Evolutionary conservation across 2,797 vertebrate species (phyloP).

Genomic region (Malurus splendens): DNA sequence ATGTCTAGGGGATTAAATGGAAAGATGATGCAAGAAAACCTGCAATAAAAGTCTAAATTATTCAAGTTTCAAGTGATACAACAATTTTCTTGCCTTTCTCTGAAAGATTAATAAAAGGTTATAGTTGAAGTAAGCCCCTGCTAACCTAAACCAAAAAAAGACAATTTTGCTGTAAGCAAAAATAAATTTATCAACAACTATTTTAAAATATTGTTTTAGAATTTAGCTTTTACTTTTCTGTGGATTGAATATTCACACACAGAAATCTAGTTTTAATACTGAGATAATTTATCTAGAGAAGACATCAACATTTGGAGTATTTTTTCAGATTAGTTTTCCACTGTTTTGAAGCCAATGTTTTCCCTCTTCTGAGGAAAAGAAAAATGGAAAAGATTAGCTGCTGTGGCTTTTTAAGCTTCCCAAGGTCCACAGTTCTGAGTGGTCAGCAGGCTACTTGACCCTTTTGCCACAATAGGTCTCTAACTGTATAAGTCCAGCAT

Average conservation of each 20-base stretch:
- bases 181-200: not conserved
- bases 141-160: not conserved
- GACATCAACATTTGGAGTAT: not conserved
- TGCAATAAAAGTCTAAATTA: not conserved
- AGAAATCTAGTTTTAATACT: not conserved
- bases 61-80: not conserved
- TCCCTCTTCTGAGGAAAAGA: not conserved
- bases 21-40: not conserved
- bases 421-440: not conserved
- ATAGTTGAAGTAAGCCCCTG: not conserved
- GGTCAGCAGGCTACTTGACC: not conserved
- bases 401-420: not conserved
- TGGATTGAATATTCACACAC: not conserved
- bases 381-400: accelerated
- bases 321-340: not conserved
- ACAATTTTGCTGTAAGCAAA: not conserved
- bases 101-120: not conserved
- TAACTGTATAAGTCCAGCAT: not conserved
- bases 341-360: not conserved
- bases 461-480: not conserved
- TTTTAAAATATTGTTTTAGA: not conserved
- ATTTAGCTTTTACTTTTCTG: not conserved
- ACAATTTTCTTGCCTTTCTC: not conserved
- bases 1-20: not conserved
- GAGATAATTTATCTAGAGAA: not conserved